These are phyloP conservation scores for Eilema depressum DNA, from an alignment of 2,888 invertebrate species.

Conservation along the genomic window DNA sequence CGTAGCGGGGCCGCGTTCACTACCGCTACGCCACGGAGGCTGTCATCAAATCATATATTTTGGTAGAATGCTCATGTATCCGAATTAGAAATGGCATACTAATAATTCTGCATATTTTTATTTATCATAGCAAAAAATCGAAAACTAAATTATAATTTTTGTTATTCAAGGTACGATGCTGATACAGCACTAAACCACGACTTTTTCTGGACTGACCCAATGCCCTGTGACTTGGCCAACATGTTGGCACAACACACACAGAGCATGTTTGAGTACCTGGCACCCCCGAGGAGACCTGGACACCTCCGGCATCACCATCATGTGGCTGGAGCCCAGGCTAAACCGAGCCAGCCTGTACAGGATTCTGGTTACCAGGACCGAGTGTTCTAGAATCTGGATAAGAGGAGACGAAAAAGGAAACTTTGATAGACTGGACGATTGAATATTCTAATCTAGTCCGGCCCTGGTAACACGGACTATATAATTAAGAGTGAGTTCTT, in stretches of 20 bases:
- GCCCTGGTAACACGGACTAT: background rate
- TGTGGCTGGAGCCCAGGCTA: constrained; percentile 77
- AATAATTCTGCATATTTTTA: too few relatives aligned
- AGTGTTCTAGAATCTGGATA: constrained; percentile 88
- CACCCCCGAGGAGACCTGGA: constrained; percentile 89
- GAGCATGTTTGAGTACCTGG: constrained; percentile 98
- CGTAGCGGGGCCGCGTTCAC: too few relatives aligned
- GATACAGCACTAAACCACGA: constrained; percentile 98
- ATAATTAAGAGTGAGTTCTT: background rate
- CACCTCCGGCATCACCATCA: constrained; percentile 91
- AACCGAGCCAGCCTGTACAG: constrained; percentile 86
- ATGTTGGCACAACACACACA: constrained; percentile 96
- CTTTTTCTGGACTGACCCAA: constrained; percentile 99
- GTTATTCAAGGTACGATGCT: constrained; percentile 88
- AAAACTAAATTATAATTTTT: background rate
- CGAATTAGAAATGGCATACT: too few relatives aligned
- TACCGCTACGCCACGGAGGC: too few relatives aligned
- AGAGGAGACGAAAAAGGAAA: background rate
- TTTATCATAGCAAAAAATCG: too few relatives aligned
- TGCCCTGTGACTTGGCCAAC: constrained; percentile 96
- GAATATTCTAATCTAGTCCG: background rate
- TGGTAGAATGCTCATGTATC: too few relatives aligned
- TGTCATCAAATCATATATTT: too few relatives aligned
- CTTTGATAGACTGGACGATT: too few relatives aligned
- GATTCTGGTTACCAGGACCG: constrained; percentile 95